Base-by-base conservation (phyloP, 2,113 vertebrate genomes). In the Aphyosemion australe region DNA sequence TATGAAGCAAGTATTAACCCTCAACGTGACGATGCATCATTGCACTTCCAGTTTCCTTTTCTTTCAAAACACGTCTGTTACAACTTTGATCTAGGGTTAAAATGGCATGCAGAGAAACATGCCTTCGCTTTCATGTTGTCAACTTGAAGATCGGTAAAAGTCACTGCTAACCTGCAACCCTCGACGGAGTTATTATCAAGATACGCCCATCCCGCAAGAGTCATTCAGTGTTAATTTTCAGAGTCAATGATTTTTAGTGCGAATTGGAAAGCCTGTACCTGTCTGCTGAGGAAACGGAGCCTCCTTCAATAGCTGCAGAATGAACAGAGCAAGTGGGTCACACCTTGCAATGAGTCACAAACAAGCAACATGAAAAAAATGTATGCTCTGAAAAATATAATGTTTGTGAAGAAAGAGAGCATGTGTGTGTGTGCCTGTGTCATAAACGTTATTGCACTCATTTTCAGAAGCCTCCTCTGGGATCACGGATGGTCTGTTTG, bases 281-380 rank as follows among this genome's bases (percentile, higher is more conserved):
- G 49, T 71, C 51, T 58, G 65, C 68, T 45, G 48, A 45, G 65
- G 55, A 79, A 73, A 72, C n/a, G 58, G 55, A 39, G 49, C 69
- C 80, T 73, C 57, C 61, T 83, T 73, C 80, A 83, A 85, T 70
- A 84, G 75, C 66, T 55, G 79, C 72, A 80, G 78, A 80, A 83
- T 65, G 80, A 84, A 85, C 65, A 70, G 67, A 88, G 83, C 76
- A 91, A 89, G 74, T 84, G 85, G 86, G 87, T 84, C 87, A 88
- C 69, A 73, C 77, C 70, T 71, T 8, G 32, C 43, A 66, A 81
- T 70, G 60, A 87, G 64, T 81, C 75, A 81, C 75, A 87, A 83
- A 87, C 80, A 78, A 65, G 63, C 69, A 80, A 66, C 63, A 80
- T 78, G 72, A 78, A 84, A 83, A 83, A 60, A 65, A 26, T 2